phyloP scores from a whole-genome alignment of 2,888 invertebrate species.

The Teinopalpus imperialis region DNA sequence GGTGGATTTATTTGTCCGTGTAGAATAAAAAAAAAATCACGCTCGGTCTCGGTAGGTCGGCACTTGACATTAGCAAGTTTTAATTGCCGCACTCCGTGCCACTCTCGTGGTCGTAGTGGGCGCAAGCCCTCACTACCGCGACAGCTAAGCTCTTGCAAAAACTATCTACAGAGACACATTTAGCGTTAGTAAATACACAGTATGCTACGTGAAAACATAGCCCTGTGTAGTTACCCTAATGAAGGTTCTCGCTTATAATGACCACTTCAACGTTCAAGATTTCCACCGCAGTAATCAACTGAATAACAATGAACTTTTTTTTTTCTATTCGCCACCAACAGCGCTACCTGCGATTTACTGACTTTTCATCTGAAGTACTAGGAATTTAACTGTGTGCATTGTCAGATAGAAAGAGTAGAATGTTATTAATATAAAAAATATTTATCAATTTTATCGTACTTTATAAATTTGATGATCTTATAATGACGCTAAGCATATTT shows the following conservation, averaged over 20 bases:
- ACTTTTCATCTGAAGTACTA: conserved; percentile 15
- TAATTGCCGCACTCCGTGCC: conserved; percentile 75
- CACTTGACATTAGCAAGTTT: conserved; percentile 80
- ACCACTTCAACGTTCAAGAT: conserved; percentile 34
- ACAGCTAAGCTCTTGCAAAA: conserved; percentile 54
- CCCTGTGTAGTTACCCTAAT: conserved; percentile 41
- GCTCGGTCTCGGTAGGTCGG: conserved; percentile 49
- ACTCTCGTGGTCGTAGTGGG: conserved; percentile 64
- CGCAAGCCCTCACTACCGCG: conserved; percentile 48
- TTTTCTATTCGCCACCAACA: conserved; percentile 15
- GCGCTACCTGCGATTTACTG: conserved; percentile 8
- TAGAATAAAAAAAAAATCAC: conserved; percentile 66
- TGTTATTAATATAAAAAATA: no score
- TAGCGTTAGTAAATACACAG: conserved; percentile 47
- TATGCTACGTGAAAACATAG: conserved; percentile 37
- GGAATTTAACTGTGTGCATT: conserved; percentile 19
- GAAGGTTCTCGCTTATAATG: conserved; percentile 35
- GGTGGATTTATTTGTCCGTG: conserved; percentile 45
- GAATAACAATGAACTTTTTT: conserved; percentile 23
- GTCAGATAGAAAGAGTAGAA: no score
- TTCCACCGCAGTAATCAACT: conserved; percentile 36
- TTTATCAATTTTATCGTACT: no score
- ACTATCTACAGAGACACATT: conserved; percentile 49
- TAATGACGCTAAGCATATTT: no score
- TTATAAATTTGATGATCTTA: no score